These are phyloP conservation scores for Scaptomyza tumidula DNA, from an alignment of 2,888 invertebrate species.

Conservation along the genomic window DNA sequence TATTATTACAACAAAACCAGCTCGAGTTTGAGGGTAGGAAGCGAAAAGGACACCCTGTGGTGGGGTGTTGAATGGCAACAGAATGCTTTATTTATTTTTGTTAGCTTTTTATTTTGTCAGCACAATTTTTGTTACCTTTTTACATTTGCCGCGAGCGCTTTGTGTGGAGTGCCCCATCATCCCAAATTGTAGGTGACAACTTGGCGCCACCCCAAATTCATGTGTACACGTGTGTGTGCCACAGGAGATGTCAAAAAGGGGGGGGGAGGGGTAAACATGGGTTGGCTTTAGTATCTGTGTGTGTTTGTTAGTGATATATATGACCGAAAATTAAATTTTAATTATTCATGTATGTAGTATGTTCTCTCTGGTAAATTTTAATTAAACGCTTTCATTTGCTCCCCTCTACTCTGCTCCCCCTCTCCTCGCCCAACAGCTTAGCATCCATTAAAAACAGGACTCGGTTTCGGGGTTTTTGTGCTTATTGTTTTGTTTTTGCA, in stretches of 20 bases:
- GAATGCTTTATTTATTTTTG: constrained; percentile 52
- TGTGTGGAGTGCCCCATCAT: constrained; percentile 39
- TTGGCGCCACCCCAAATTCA: constrained; percentile 38
- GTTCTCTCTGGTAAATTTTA: constrained; percentile 67
- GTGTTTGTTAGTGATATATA: constrained; percentile 57
- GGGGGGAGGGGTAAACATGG: not conserved
- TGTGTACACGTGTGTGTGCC: not conserved
- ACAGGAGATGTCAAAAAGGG: not conserved
- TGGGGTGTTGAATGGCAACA: constrained; percentile 36
- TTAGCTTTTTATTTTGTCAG: constrained; percentile 34
- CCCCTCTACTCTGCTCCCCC: not conserved
- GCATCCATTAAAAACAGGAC: constrained; percentile 2
- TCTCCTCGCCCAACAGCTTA: not conserved
- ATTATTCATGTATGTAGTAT: constrained; percentile 70
- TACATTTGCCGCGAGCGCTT: constrained; percentile 40
- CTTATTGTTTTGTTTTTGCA: constrained; percentile 35
- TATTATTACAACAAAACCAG: constrained; percentile 48
- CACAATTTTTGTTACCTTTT: constrained; percentile 38
- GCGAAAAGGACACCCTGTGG: constrained; percentile 8
- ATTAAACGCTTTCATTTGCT: constrained; percentile 74
- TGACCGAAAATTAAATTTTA: constrained; percentile 75
- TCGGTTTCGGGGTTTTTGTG: constrained; percentile 12
- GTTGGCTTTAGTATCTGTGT: constrained; percentile 5
- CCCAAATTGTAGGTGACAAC: constrained; percentile 68
- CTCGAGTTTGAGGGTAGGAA: not conserved